A percentile compares a stretch with the other conserved stretches of the same genome.
Evolutionary conservation across 35 echinoderm and acorn worm species (phyloP).

Genomic region (Lytechinus pictus): DNA sequence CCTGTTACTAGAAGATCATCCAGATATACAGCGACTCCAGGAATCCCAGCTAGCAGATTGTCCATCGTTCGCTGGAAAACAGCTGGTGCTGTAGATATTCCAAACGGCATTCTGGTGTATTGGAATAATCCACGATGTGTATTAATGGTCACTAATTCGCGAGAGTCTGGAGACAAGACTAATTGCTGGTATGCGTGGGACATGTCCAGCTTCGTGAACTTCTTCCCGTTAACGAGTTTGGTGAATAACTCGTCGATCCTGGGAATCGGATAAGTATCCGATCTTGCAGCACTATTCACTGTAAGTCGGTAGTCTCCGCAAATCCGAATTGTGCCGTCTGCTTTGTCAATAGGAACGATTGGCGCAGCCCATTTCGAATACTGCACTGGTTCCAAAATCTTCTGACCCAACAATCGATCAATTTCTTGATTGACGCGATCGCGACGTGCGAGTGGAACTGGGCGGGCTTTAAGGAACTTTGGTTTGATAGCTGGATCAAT

Average conservation of each 20-base stretch:
- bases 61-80: conserved; percentile 67
- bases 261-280: background rate
- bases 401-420: background rate
- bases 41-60: conserved; percentile 44
- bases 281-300: background rate
- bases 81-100: conserved; percentile 44
- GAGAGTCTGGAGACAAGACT: conserved; percentile 27
- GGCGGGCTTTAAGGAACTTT: background rate
- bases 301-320: background rate
- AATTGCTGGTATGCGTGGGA: conserved; percentile 37
- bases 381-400: conserved; percentile 24
- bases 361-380: conserved; percentile 2
- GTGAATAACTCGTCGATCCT: background rate
- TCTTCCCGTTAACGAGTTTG: background rate
- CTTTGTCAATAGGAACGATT: conserved; percentile 30
- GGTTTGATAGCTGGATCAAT: background rate
- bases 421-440: background rate
- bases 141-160: conserved; percentile 22
- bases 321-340: background rate
- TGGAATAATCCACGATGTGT: conserved; percentile 25
- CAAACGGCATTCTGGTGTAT: conserved; percentile 40
- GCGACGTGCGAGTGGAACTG: background rate
- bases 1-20: conserved; percentile 73
- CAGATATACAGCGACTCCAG: conserved; percentile 43
- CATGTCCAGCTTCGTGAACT: conserved; percentile 42